These are phyloP conservation scores for Casuarius casuarius DNA, from an alignment of 2,113 vertebrate genomes.

Conservation along the genomic window DNA sequence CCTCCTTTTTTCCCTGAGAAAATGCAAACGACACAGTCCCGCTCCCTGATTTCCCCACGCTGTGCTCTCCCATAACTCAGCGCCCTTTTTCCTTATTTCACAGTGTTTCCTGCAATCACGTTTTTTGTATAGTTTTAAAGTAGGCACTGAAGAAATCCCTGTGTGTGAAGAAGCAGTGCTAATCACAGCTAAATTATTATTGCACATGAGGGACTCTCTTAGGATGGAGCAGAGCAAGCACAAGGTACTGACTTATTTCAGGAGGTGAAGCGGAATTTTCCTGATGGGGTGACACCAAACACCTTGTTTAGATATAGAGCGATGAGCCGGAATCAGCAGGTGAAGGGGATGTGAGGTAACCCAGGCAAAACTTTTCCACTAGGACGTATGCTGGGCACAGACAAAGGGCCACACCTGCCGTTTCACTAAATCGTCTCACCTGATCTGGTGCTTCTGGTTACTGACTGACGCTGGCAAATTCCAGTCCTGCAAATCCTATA, in stretches of 20 bases:
- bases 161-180: background rate
- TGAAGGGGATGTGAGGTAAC: background rate
- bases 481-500: constrained; percentile 37
- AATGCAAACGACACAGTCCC: background rate
- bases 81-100: background rate
- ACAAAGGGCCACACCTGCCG: constrained; percentile 49
- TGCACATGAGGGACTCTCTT: background rate
- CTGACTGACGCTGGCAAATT: background rate
- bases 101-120: fast-evolving
- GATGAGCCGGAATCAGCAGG: constrained; percentile 14
- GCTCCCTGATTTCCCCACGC: background rate
- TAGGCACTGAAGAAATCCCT: background rate
- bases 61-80: background rate
- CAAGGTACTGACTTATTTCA: background rate
- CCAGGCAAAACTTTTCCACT: constrained; percentile 38
- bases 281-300: background rate
- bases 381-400: background rate
- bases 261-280: constrained; percentile 6
- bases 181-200: background rate
- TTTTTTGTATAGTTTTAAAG: background rate
- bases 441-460: constrained; percentile 28
- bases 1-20: background rate
- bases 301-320: constrained; percentile 47
- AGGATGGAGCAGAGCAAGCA: background rate
- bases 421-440: constrained; percentile 44